These are phyloP conservation scores for Drosophila burlai DNA, from an alignment of 1,140 invertebrate species.

Conservation along the genomic window DNA sequence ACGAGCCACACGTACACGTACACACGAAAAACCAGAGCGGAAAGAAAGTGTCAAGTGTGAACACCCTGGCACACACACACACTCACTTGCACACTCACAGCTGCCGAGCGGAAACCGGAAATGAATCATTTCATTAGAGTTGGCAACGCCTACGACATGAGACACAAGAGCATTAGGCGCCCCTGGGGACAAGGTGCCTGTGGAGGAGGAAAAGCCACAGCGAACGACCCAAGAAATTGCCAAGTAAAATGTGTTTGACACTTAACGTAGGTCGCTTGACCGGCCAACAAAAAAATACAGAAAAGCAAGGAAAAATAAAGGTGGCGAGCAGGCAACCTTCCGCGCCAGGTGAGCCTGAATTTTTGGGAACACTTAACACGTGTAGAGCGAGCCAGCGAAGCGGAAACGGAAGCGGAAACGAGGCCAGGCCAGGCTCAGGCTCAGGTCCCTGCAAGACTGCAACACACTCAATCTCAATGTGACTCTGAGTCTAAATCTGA, in stretches of 20 bases:
- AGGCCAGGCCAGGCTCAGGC: not conserved
- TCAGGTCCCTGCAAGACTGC: no score
- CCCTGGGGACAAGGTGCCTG: not conserved
- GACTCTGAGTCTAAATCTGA: not conserved
- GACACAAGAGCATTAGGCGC: constrained; percentile 63
- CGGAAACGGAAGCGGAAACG: constrained; percentile 42
- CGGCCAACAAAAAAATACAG: constrained; percentile 11
- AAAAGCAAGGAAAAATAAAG: not conserved
- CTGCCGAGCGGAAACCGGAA: constrained; percentile 69
- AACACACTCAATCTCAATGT: not conserved
- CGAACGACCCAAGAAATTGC: constrained; percentile 77
- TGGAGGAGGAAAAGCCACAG: constrained; percentile 23
- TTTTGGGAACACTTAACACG: constrained; percentile 44
- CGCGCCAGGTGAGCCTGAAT: constrained; percentile 30
- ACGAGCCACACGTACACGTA: constrained; percentile 39
- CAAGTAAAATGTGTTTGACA: constrained; percentile 80
- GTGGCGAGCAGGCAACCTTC: not conserved
- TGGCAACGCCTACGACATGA: constrained; percentile 81
- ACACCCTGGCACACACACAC: constrained; percentile 19
- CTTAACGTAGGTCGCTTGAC: constrained; percentile 77
- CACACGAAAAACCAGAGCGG: constrained; percentile 51
- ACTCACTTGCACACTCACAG: constrained; percentile 15
- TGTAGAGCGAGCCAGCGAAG: constrained; percentile 29
- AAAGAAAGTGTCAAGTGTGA: constrained; percentile 78
- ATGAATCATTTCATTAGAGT: constrained; percentile 83